Evolutionary conservation across 2,888 invertebrate species (phyloP), one percentile per base, ranked within the genome.

Genomic region (Lepidochrysops patricia): DNA sequence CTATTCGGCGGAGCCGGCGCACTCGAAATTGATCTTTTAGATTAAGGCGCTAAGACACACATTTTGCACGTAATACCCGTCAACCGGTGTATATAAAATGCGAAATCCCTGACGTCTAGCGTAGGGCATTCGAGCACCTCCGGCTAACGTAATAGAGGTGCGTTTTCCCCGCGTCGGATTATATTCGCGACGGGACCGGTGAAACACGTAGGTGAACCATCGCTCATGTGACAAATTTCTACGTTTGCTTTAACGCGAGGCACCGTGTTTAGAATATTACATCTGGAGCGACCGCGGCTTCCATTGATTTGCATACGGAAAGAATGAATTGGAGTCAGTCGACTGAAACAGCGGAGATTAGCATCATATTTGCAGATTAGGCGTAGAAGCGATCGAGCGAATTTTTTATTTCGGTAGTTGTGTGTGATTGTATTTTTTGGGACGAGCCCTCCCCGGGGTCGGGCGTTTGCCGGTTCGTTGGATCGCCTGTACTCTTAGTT

Each of bases 141-240:
- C 78, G 79, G 82, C 83, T 81, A 81, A 82, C 85, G 88, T 84
- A 85, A 88, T 88, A 89, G 87, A 89, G 88, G 86, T 87, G 86
- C 84, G 79, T 88, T 89, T 87, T 87, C 72, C 74, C 78, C 68
- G 70, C 70, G 74, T 77, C 72, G 78, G 84, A 87, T 88, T 88
- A 86, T 86, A 84, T 85, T 86, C 80, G 84, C 84, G 85, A 89
- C 86, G 85, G 83, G 80, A 81, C 79, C 77, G 77, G 76, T 80
- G 83, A 79, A 84, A 86, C 89, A 89, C 89, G 89, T 88, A 87
- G 87, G 82, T 86, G 83, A 82, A 84, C 89, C 88, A 89, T 89
- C 88, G 87, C 88, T 89, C 88, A 89, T 88, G 88, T 89, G 88
- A 89, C 88, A 89, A 89, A 89, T 89, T 89, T 88, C 84, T 86